Percentiles rank a stretch among this genome's conserved stretches.
Evolutionary conservation across 2,797 vertebrate genomes (phyloP).

Genomic region (Phoeniculus purpureus): DNA sequence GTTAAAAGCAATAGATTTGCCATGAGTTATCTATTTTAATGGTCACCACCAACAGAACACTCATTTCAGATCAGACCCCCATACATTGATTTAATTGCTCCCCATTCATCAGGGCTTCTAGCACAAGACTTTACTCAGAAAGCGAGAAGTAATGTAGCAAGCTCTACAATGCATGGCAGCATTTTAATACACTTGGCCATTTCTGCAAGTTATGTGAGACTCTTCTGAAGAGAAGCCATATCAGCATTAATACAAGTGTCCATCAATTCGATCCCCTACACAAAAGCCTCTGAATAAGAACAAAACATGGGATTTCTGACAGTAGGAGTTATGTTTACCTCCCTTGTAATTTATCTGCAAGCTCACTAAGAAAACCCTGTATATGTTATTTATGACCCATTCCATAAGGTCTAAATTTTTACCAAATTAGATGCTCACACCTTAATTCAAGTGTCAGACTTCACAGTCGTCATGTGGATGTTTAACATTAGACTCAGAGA

Average conservation of each 20-base stretch:
- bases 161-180: not conserved
- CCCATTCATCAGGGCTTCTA: not conserved
- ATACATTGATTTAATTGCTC: not conserved
- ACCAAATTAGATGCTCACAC: not conserved
- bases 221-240: not conserved
- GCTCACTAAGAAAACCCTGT: not conserved
- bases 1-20: not conserved
- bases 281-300: not conserved
- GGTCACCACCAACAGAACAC: not conserved
- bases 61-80: not conserved
- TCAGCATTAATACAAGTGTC: not conserved
- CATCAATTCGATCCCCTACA: not conserved
- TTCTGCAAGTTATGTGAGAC: not conserved
- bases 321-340: not conserved
- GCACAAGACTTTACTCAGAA: not conserved
- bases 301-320: not conserved
- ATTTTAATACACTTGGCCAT: not conserved
- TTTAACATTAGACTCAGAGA: not conserved
- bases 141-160: not conserved
- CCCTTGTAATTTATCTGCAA: not conserved
- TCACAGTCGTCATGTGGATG: not conserved
- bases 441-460: not conserved
- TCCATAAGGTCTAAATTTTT: not conserved
- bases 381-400: not conserved
- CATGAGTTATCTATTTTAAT: not conserved